Conservation (phyloP, 2,113 vertebrate species). For the Manacus vitellinus region DNA sequence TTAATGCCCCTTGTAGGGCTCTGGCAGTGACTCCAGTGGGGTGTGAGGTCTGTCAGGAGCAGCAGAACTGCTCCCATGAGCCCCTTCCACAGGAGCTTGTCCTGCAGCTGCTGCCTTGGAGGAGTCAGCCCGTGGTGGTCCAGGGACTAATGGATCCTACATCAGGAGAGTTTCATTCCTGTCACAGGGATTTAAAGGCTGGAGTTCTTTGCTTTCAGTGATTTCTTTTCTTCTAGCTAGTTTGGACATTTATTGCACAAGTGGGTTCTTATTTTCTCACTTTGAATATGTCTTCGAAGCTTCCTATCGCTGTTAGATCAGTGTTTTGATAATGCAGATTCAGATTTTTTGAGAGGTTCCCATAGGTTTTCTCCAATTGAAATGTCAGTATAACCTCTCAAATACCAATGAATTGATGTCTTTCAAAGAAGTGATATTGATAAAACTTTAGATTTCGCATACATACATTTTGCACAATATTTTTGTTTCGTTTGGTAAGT, state of each 20-base stretch:
- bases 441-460: not conserved
- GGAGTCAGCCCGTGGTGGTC: rapidly evolving
- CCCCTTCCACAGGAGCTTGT: not conserved
- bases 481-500: not conserved
- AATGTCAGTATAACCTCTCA: not conserved
- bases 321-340: not conserved
- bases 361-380: not conserved
- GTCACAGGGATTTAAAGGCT: not conserved
- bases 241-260: not conserved
- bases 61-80: not conserved
- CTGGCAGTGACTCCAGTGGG: not conserved
- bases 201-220: not conserved
- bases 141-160: not conserved
- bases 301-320: not conserved
- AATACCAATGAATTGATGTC: not conserved
- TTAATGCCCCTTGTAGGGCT: not conserved
- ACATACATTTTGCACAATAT: not conserved
- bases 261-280: not conserved
- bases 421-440: not conserved
- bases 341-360: not conserved
- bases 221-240: not conserved
- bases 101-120: not conserved
- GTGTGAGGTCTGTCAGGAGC: not conserved
- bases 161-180: not conserved
- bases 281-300: not conserved